phyloP scores from a whole-genome alignment of 2,797 vertebrate genomes.

The Acipenser ruthenus region DNA sequence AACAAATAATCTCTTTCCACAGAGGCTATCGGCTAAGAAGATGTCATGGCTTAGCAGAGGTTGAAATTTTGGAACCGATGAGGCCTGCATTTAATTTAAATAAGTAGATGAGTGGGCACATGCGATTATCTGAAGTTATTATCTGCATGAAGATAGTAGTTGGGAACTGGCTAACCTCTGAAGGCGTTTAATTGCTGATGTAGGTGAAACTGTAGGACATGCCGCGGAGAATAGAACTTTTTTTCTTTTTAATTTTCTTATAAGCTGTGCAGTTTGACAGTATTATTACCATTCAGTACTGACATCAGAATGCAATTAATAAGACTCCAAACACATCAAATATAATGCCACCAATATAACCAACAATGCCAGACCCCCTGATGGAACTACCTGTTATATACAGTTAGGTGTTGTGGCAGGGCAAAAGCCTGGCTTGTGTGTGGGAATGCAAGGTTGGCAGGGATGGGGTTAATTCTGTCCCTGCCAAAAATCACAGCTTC shows the following conservation, averaged over 20 bases:
- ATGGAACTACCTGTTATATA: too few species aligned
- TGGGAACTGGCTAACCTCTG: background rate
- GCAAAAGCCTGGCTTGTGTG: too few species aligned
- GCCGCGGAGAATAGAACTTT: background rate
- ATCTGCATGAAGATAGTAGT: background rate
- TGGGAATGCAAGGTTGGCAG: too few species aligned
- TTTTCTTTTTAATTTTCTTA: background rate
- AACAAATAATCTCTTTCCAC: background rate
- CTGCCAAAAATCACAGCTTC: too few species aligned
- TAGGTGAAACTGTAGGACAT: background rate
- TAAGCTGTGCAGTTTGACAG: background rate
- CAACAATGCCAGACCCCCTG: too few species aligned
- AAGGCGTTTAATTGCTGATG: background rate
- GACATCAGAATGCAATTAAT: background rate
- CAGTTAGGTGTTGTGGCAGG: too few species aligned
- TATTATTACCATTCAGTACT: background rate
- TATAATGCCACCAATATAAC: too few species aligned
- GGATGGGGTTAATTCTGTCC: too few species aligned
- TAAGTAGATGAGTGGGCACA: background rate
- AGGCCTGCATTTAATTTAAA: conserved; percentile 3
- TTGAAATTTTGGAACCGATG: background rate
- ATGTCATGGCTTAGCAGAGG: background rate
- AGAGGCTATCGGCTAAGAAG: background rate
- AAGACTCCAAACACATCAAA: background rate
- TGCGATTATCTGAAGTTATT: conserved; percentile 1